Percentiles rank a stretch among this genome's conserved stretches.
phyloP scores from a whole-genome alignment of 2,888 invertebrate genomes.

The Leptinotarsa tumamoca region DNA sequence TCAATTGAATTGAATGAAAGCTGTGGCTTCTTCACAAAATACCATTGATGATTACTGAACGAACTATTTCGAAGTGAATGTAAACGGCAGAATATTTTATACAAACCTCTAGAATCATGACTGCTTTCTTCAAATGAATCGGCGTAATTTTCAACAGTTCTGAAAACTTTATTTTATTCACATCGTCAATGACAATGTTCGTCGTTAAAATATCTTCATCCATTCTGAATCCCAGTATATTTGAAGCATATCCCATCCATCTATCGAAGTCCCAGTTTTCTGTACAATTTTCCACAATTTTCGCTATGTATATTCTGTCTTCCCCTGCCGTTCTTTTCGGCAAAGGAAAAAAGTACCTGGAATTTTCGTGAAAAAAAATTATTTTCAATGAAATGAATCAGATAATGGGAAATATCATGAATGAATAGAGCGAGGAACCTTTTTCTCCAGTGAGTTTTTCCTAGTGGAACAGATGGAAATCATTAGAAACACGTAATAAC shows the following conservation, averaged over 20 bases:
- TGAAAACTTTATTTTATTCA: constrained; percentile 62
- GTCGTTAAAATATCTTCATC: constrained; percentile 65
- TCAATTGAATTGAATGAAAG: too few species aligned
- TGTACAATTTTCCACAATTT: constrained; percentile 54
- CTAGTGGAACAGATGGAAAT: too few species aligned
- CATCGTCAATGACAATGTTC: constrained; percentile 67
- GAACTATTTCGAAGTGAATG: background rate
- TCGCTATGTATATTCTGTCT: constrained; percentile 66
- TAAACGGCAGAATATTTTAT: too few species aligned
- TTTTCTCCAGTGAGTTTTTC: too few species aligned
- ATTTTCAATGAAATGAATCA: too few species aligned
- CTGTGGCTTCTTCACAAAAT: too few species aligned
- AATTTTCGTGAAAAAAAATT: constrained; percentile 28
- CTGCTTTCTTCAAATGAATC: constrained; percentile 63
- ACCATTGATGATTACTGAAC: too few species aligned
- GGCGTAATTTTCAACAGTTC: constrained; percentile 67
- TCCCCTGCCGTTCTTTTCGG: constrained; percentile 67
- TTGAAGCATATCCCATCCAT: constrained; percentile 64
- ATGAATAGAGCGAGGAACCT: too few species aligned
- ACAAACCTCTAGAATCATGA: constrained; percentile 66
- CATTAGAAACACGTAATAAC: too few species aligned
- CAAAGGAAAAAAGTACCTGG: constrained; percentile 66
- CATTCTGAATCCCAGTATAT: constrained; percentile 67
- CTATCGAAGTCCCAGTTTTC: constrained; percentile 60
- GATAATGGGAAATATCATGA: too few species aligned